Evolutionary conservation across 53 echinoderm and acorn worm species (phyloP), one percentile per base, ranked within the genome.

Genomic region (Pentamera pediparva): DNA sequence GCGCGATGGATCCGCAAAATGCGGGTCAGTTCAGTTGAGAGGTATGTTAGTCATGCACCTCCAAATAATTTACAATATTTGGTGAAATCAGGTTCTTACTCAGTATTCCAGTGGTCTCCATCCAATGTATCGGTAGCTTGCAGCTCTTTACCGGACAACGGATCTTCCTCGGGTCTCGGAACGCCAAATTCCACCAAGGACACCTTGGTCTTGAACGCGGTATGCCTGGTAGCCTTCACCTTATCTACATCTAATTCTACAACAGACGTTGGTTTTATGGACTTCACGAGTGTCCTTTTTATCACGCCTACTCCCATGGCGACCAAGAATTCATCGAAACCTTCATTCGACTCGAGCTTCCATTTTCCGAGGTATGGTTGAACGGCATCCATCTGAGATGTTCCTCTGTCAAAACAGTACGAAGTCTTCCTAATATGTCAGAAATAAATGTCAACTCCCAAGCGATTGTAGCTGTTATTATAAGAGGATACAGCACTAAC

Each of bases 291-390:
- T 7, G 51, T 72, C n/a, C 78, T 50, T 39, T 83, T 82, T 13
- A 67, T 35, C 6, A 4, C 38, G 35, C 69, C 76, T 8, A 83
- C 73, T 18, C 70, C 70, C 55, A 82, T 34, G 10, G 77, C 78
- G 4, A 56, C 35, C 17, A 78, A 51, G 39, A 87, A 78, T 34
- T 72, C 73, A 6, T 35, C 53, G 20, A 78, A 32, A 32, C 78
- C 78, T 61, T 87, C 87, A 40, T 20, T 53, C 33, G 36, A 61
- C 21, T 52, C 83, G 34, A 37, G 78, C 20, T 32, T 78, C 87
- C 87, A 87, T 4, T 41, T 64, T 25, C 87, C 87, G 18, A 36
- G 80, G 65, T 82, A 83, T 25, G 72, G 55, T 59, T 79, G 39
- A 28, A 74, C 28, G 29, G 39, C 39, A n/a, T n/a, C n/a, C n/a